Evolutionary conservation across 1,140 invertebrate genomes (phyloP).

Genomic region (Drosophila murphyi): DNA sequence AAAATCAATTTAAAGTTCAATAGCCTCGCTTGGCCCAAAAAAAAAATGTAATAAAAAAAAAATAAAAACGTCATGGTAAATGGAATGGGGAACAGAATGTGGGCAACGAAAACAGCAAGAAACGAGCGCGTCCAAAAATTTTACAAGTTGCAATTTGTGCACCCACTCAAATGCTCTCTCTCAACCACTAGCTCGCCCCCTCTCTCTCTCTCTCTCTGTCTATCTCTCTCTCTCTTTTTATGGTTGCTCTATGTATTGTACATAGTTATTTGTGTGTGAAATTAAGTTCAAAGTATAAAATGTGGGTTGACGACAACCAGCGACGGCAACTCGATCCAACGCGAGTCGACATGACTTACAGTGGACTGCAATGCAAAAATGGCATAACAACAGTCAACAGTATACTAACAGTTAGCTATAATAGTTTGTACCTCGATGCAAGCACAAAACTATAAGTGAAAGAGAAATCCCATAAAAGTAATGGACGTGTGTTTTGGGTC

Average conservation of each 20-base stretch:
- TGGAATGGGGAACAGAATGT: conserved; percentile 6
- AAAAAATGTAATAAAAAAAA: conserved; percentile 31
- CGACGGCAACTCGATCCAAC: conserved; percentile 13
- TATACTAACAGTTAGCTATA: conserved; percentile 24
- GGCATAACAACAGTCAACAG: conserved; percentile 36
- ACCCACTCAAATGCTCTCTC: conserved; percentile 14
- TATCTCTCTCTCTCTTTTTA: background rate
- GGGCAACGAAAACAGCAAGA: conserved; percentile 35
- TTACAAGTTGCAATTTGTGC: conserved; percentile 58
- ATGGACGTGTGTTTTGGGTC: conserved; percentile 50
- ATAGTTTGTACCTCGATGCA: conserved; percentile 5
- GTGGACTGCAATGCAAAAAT: conserved; percentile 39
- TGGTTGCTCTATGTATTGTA: conserved; percentile 3
- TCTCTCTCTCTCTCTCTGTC: conserved; percentile 1
- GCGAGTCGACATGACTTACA: background rate
- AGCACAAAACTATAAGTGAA: background rate
- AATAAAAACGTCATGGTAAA: conserved; percentile 34
- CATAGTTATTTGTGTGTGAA: conserved; percentile 63
- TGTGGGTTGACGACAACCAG: conserved; percentile 62
- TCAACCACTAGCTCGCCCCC: background rate
- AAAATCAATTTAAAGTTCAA: conserved; percentile 83
- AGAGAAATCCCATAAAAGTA: conserved; percentile 52
- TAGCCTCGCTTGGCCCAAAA: conserved; percentile 65
- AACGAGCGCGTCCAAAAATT: conserved; percentile 35
- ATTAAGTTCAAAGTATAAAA: conserved; percentile 80